Conservation (phyloP, 1,140 invertebrate genomes). For the Probaryconus sp. region DNA sequence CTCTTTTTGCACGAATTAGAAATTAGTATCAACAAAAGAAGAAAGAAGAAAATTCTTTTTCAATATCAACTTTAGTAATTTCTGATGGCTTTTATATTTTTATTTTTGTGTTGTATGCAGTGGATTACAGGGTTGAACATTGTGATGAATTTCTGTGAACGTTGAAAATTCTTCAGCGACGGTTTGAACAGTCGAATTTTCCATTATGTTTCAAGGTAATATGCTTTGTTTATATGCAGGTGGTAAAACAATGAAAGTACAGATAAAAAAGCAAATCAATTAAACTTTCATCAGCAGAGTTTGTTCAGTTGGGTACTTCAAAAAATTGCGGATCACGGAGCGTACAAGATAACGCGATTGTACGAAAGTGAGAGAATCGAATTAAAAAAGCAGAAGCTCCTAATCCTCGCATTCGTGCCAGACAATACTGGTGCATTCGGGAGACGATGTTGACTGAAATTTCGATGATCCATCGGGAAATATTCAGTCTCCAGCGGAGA, state of each 20-base stretch:
- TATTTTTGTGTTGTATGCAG: too few species aligned
- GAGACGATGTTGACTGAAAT: slow-evolving; percentile 65
- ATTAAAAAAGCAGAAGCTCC: slow-evolving; percentile 63
- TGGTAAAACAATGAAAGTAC: slow-evolving; percentile 40
- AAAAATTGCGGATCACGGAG: slow-evolving; percentile 55
- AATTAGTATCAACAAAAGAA: too few species aligned
- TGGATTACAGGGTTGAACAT: too few species aligned
- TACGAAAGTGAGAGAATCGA: slow-evolving; percentile 60
- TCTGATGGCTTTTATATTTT: too few species aligned
- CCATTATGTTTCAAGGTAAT: slow-evolving; percentile 37
- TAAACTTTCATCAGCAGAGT: slow-evolving; percentile 55
- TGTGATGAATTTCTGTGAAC: too few species aligned
- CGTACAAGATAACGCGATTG: slow-evolving; percentile 60
- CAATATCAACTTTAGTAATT: too few species aligned
- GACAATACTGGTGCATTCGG: slow-evolving; percentile 55
- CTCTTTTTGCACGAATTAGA: too few species aligned
- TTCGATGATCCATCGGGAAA: slow-evolving; percentile 65
- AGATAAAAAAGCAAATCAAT: slow-evolving; percentile 58
- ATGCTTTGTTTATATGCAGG: slow-evolving; percentile 52
- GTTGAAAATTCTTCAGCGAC: too few species aligned
- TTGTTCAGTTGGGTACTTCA: slow-evolving; percentile 56
- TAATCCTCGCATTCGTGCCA: slow-evolving; percentile 62
- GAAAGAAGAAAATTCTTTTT: too few species aligned
- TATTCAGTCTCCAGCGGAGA: slow-evolving; percentile 58
- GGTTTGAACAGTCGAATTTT: too few species aligned